phyloP scores from a whole-genome alignment of 2,888 invertebrate species.

The Eupithecia abbreviata region DNA sequence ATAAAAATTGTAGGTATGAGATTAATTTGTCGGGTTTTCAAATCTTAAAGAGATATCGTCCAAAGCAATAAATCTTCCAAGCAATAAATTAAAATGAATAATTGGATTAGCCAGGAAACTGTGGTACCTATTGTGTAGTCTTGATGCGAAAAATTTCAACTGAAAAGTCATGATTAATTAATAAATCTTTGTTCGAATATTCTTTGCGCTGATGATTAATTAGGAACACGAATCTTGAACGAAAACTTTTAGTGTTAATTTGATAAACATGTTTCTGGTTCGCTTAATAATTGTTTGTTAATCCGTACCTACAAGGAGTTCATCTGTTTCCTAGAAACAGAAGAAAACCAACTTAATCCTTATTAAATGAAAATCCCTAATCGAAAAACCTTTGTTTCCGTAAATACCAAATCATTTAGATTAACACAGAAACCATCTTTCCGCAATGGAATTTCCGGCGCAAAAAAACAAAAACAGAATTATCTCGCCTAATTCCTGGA shows the following conservation, averaged over 20 bases:
- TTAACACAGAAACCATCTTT: not conserved
- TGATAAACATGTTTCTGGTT: not conserved
- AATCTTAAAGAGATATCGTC: not conserved
- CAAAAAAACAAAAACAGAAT: not conserved
- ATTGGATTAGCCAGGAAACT: constrained; percentile 10
- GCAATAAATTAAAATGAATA: constrained; percentile 31
- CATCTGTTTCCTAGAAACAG: not conserved
- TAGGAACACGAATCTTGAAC: not conserved
- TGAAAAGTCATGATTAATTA: constrained; percentile 14
- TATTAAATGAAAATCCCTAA: not conserved
- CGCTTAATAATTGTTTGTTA: not conserved
- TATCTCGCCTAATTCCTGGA: not conserved
- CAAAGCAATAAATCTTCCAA: constrained; percentile 27
- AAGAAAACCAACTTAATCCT: not conserved
- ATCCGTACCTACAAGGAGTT: not conserved
- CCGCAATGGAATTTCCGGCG: not conserved
- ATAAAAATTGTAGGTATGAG: too few relatives aligned
- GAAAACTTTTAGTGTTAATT: not conserved
- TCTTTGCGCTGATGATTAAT: constrained; percentile 12
- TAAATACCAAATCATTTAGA: not conserved
- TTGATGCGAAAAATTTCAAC: not conserved
- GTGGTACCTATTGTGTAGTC: not conserved
- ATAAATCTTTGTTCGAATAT: constrained; percentile 14
- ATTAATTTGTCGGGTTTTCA: not conserved
- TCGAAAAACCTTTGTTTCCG: not conserved